phyloP scores from a whole-genome alignment of 2,888 invertebrate genomes.

The Agrotis clavis region DNA sequence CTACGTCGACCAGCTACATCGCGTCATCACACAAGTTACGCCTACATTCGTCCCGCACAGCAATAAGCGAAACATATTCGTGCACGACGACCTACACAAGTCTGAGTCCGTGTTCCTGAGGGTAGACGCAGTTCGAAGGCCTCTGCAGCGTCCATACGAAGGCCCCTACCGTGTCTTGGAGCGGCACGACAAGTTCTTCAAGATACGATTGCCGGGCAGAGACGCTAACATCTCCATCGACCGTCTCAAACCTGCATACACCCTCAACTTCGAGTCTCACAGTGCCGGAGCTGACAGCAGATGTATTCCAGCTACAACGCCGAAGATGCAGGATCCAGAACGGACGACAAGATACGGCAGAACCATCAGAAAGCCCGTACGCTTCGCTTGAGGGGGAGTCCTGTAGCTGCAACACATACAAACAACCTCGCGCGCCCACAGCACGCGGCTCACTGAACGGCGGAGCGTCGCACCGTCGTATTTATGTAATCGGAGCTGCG shows the following conservation, averaged over 20 bases:
- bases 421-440: too few species aligned
- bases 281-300: neutral
- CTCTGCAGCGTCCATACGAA: neutral
- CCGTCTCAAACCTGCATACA: neutral
- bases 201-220: neutral
- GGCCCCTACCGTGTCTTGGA: neutral
- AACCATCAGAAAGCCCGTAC: neutral
- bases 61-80: neutral
- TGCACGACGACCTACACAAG: neutral
- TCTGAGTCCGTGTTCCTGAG: neutral
- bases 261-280: neutral
- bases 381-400: slow-evolving; percentile 4
- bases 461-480: too few species aligned
- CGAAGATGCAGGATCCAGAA: neutral
- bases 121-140: neutral
- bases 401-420: neutral
- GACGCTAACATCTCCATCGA: neutral
- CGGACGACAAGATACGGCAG: neutral
- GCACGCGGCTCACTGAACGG: too few species aligned
- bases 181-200: slow-evolving; percentile 1
- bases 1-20: neutral
- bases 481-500: too few species aligned
- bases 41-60: neutral
- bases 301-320: neutral
- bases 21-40: neutral